phyloP scores from a whole-genome alignment of 2,113 vertebrate genomes.

The Limnothrissa miodon region DNA sequence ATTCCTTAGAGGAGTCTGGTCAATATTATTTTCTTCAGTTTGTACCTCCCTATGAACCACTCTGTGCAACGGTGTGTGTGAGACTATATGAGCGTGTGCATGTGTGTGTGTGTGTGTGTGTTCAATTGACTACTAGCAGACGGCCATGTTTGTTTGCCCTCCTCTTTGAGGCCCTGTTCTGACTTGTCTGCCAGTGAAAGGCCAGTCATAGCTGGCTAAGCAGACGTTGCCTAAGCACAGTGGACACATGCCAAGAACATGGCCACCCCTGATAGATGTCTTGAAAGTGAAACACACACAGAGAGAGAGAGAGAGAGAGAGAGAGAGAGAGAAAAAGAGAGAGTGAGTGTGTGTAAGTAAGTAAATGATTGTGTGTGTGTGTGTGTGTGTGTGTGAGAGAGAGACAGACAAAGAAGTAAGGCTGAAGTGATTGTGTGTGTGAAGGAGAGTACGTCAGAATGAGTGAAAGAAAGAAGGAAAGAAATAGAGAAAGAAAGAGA shows the following conservation, averaged over 20 bases:
- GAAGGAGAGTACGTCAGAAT: too few species aligned
- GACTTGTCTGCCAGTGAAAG: background rate
- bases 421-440: too few species aligned
- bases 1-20: too few species aligned
- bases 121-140: constrained; percentile 19
- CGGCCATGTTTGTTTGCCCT: constrained; percentile 16
- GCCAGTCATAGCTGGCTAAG: background rate
- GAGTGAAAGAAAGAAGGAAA: too few species aligned
- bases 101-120: background rate
- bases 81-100: background rate
- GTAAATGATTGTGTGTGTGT: too few species aligned
- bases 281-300: background rate
- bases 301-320: background rate
- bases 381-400: too few species aligned
- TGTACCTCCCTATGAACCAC: background rate
- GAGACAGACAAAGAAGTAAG: too few species aligned
- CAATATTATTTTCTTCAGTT: too few species aligned
- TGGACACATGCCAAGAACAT: constrained; percentile 17
- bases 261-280: background rate
- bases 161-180: constrained; percentile 15
- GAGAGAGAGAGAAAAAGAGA: background rate
- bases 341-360: background rate
- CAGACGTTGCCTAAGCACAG: constrained; percentile 14
- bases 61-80: too few species aligned
- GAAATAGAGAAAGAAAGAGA: too few species aligned